These are phyloP conservation scores for Drosophila rellima DNA, from an alignment of 2,888 invertebrate genomes.

Conservation along the genomic window DNA sequence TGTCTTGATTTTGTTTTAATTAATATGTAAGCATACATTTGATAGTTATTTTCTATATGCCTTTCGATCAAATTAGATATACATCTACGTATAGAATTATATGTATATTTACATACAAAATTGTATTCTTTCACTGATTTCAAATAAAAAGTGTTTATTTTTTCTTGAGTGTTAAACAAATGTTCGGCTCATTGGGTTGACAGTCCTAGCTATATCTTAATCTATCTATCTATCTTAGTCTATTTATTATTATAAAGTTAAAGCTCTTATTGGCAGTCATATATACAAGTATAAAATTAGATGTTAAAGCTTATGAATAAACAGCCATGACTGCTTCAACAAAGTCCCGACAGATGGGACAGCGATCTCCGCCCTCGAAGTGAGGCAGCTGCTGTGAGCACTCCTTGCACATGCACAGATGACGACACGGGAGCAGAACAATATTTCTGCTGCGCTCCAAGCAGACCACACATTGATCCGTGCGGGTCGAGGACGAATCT, in stretches of 20 bases:
- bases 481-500: neutral
- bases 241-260: neutral
- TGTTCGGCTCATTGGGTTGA: neutral
- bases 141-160: constrained; percentile 69
- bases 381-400: constrained; percentile 36
- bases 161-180: constrained; percentile 58
- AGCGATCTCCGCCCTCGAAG: constrained; percentile 15
- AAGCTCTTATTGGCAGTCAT: constrained; percentile 21
- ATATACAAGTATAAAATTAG: neutral
- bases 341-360: constrained; percentile 57
- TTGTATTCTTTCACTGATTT: constrained; percentile 69
- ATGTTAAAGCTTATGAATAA: constrained; percentile 30
- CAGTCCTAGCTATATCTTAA: neutral
- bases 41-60: constrained; percentile 54
- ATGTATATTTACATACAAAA: constrained; percentile 51
- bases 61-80: constrained; percentile 67
- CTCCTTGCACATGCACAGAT: constrained; percentile 64
- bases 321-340: constrained; percentile 39
- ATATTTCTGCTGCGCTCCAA: constrained; percentile 50
- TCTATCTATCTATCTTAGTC: neutral
- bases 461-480: constrained; percentile 57
- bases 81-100: constrained; percentile 26
- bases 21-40: constrained; percentile 50
- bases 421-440: constrained; percentile 63
- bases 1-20: constrained; percentile 12